These are phyloP conservation scores for Erythrolamprus reginae DNA, from an alignment of 2,113 vertebrate genomes.

Conservation along the genomic window DNA sequence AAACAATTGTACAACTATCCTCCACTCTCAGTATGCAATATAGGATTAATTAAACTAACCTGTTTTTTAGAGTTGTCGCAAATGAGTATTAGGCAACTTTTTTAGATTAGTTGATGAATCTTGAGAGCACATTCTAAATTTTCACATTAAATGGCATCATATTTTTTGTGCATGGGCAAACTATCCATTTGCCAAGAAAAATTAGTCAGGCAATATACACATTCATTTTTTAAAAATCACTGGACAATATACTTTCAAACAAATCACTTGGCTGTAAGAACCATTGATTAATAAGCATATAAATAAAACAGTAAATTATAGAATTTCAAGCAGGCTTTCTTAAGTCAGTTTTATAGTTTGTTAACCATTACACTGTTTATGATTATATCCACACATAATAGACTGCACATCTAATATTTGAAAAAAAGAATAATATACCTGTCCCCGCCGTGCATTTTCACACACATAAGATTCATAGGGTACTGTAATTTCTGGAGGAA, in stretches of 20 bases:
- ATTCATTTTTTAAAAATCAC: not conserved
- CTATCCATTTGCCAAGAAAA: not conserved
- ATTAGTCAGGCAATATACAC: not conserved
- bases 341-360: not conserved
- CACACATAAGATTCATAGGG: conserved; percentile 92
- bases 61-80: not conserved
- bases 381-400: not conserved
- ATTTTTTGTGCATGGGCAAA: not conserved
- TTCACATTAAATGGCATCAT: not conserved
- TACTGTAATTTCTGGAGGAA: conserved; percentile 88
- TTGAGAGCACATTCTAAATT: not conserved
- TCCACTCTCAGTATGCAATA: not conserved
- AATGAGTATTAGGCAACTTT: not conserved
- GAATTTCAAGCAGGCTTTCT: not conserved
- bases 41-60: not conserved
- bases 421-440: conserved; percentile 71
- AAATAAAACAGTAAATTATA: not conserved
- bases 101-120: not conserved
- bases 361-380: not conserved
- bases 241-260: not conserved
- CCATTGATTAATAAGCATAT: not conserved
- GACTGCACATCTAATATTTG: not conserved
- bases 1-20: not conserved
- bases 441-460: conserved; percentile 88
- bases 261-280: not conserved